phyloP scores from a whole-genome alignment of 1,140 invertebrate species.

The Drosophila willistoni region DNA sequence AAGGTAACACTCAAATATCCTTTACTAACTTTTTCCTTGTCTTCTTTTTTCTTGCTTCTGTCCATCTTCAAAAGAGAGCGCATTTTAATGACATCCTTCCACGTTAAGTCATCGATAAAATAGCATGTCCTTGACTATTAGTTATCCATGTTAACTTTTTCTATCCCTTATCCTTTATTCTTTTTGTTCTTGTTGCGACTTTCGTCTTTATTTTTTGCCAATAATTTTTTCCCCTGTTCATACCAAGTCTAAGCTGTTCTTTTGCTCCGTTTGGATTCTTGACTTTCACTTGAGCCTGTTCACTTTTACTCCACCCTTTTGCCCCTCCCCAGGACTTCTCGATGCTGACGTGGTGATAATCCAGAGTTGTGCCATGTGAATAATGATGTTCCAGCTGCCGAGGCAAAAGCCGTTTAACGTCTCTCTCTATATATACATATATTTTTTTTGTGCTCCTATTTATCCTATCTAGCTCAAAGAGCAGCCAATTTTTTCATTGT shows the following conservation, averaged over 20 bases:
- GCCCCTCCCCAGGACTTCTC: slow-evolving; percentile 14
- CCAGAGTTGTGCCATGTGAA: slow-evolving; percentile 65
- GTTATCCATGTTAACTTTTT: slow-evolving; percentile 43
- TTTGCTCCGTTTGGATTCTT: slow-evolving; percentile 16
- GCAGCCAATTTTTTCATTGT: slow-evolving; percentile 60
- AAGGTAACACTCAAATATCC: neutral
- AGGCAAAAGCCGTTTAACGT: slow-evolving; percentile 41
- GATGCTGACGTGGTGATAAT: slow-evolving; percentile 51
- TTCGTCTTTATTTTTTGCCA: slow-evolving; percentile 23
- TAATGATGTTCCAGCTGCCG: slow-evolving; percentile 69
- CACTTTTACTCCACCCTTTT: slow-evolving; percentile 23
- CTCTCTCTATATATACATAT: slow-evolving; percentile 17
- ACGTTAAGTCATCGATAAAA: slow-evolving; percentile 37
- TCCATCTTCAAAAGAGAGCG: neutral
- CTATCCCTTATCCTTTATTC: neutral
- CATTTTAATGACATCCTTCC: slow-evolving; percentile 42
- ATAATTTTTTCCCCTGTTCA: slow-evolving; percentile 37
- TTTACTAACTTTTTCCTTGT: neutral
- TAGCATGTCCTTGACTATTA: slow-evolving; percentile 45
- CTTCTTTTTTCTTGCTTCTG: neutral
- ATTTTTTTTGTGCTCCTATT: slow-evolving; percentile 5
- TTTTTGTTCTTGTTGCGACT: slow-evolving; percentile 26
- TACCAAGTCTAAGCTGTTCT: neutral
- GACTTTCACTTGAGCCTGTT: slow-evolving; percentile 44
- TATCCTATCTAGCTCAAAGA: slow-evolving; percentile 12